Evolutionary conservation across 2,113 vertebrate genomes (phyloP).

Genomic region (Mormyrus iriodes): DNA sequence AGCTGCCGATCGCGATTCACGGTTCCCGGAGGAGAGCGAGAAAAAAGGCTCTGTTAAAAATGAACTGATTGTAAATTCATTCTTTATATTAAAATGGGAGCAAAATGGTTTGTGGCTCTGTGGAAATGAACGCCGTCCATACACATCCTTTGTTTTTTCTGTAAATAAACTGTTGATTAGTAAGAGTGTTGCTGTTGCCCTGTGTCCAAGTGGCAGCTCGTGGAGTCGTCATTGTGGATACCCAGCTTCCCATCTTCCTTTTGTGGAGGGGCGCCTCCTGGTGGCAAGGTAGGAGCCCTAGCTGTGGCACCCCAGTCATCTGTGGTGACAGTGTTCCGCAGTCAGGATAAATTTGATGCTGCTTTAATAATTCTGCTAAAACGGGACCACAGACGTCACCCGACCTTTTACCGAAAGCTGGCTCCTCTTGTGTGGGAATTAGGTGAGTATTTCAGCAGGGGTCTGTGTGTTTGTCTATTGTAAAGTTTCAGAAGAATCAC

Average conservation of each 20-base stretch:
- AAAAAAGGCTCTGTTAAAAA: constrained; percentile 48
- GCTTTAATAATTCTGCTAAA: background rate
- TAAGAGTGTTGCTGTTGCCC: constrained; percentile 40
- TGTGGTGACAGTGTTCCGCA: background rate
- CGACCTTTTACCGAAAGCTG: background rate
- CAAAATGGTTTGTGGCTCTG: constrained; percentile 47
- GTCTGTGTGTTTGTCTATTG: background rate
- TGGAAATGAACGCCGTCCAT: constrained; percentile 54
- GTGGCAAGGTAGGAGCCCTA: background rate
- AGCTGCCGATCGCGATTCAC: constrained; percentile 39
- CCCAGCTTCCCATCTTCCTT: background rate
- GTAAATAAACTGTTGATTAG: constrained; percentile 76
- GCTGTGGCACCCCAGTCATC: background rate
- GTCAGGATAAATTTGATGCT: background rate
- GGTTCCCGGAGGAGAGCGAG: background rate
- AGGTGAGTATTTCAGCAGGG: background rate
- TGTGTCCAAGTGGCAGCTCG: background rate
- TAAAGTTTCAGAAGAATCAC: background rate
- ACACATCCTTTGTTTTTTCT: constrained; percentile 63
- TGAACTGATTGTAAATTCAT: constrained; percentile 60
- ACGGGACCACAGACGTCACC: background rate
- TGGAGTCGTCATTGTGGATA: background rate
- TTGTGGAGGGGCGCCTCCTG: background rate
- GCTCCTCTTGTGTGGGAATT: background rate
- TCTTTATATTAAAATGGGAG: constrained; percentile 45